phyloP scores from a whole-genome alignment of 2,888 invertebrate genomes.

The Metopia argyrocephala region DNA sequence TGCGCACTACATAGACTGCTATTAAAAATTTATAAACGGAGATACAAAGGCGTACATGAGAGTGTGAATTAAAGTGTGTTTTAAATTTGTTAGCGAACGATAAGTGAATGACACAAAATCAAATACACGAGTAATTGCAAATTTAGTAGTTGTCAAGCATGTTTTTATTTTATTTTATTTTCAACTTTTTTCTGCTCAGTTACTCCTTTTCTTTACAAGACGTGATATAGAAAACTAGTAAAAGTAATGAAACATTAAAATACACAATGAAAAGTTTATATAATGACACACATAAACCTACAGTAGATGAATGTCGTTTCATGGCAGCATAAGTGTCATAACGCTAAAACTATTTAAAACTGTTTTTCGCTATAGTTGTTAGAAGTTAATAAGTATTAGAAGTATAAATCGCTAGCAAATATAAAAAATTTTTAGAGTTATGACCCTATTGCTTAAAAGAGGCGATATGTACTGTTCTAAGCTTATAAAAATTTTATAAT shows the following conservation, averaged over 20 bases:
- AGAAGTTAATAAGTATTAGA: too few species aligned
- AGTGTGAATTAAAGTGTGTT: conserved; percentile 11
- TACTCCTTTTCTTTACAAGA: not conserved
- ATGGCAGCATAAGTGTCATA: too few species aligned
- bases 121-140: conserved; percentile 58
- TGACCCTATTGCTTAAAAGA: not conserved
- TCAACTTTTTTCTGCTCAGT: not conserved
- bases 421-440: too few species aligned
- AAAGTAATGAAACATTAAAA: conserved; percentile 9
- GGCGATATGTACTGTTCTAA: not conserved
- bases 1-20: too few species aligned
- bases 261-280: not conserved
- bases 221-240: not conserved
- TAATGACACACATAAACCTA: not conserved
- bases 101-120: conserved; percentile 61
- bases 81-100: conserved; percentile 42
- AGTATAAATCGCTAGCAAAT: too few species aligned
- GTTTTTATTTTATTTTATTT: not conserved
- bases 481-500: conserved; percentile 27
- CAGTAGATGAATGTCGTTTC: too few species aligned
- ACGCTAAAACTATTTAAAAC: too few species aligned
- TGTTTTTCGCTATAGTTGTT: too few species aligned
- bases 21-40: too few species aligned
- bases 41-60: not conserved
- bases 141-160: conserved; percentile 56